Base-by-base conservation (phyloP, 2,888 invertebrate genomes). In the Agrotis clavis region DNA sequence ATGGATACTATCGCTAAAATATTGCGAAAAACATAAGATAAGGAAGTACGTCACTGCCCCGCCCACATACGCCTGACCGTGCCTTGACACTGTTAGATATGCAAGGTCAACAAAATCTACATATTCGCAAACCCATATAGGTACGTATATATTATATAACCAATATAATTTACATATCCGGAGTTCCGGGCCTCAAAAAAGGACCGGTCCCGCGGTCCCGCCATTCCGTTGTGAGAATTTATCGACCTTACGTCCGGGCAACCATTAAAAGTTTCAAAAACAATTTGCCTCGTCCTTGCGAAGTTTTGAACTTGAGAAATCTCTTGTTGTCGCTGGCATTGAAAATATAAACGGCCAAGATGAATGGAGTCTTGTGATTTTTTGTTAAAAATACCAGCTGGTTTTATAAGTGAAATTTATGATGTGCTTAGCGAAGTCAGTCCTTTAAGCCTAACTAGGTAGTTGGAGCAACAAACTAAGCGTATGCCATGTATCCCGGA, bases 231-330 rank as follows among this genome's bases (percentile, higher is more conserved):
- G 13, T 14, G 51, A 68, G 53, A 64, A 60, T 66, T 68, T 67
- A 79, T 68, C 62, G 81, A 83, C 62, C 60, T 63, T 47, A 13
- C 35, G 41, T 9, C 35, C 41, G 41, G 41, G 41, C 41, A 21
- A 18, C 59, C 65, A 56, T 70, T 72, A 63, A 72, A 76, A 82
- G 53, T 81, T 71, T 53, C 25, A 21, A 71, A 73, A 76, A 61
- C 65, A 81, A 66, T 76, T 66, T 54, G 50, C 56, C 14, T 16
- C 30, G 51, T 25, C 59, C 21, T 59, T 56, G 63, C 41, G 30
- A 67, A 65, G 64, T 69, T 71, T 51, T 25, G 47, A 71, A 69
- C 64, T 71, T 64, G 47, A 1, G 45, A 50, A 65, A 67, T 70
- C 57, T 47, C 30, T 72, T 25, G 48, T 45, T 70, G 60, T 59